Base-by-base conservation (phyloP, 2,888 invertebrate genomes). In the Bedellia somnulentella region DNA sequence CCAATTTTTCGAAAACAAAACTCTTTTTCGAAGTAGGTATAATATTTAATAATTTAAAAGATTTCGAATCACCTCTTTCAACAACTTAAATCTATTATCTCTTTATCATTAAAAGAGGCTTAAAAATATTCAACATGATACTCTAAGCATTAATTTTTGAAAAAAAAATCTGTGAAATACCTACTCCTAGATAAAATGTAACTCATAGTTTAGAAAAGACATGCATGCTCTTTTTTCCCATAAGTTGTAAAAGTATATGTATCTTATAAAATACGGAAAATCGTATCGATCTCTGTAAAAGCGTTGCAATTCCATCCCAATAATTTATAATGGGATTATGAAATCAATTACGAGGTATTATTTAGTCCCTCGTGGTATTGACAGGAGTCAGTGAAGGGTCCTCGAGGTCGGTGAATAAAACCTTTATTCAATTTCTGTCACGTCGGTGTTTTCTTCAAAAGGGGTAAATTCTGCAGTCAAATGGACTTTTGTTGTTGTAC, bases 301-400 rank as follows among this genome's bases (percentile, higher is more conserved):
- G 12, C 12, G 24, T 6, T 11, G 12, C 6, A 13, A 24, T 12
- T 24, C 11, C 10, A 6, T n/a, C 11, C 24, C 24, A 24, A 24
- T 24, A 24, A 24, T 12, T 24, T 24, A 13, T 12, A 10, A 13
- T 6, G 12, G 24, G 24, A 24, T 24, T 12, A 24, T 24, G 13
- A 24, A 24, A 24, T 24, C 11, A 24, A 24, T 24, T 24, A 24
- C n/a, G n/a, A n/a, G n/a, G 24, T 13, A 24, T 12, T 24, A 24
- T 24, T 24, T 12, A 24, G 24, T 24, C 24, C 22, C 24, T 13
- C 11, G 12, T 24, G 24, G 12, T 13, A 12, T 13, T 24, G 11
- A 24, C n/a, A 24, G 24, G 24, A 6, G 13, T 24, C 24, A 13
- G 13, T 24, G 10, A 24, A 24, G 13, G 24, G 24, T 4, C 24